Conservation (phyloP, 1,140 invertebrate genomes). For the Anthonomus grandis region DNA sequence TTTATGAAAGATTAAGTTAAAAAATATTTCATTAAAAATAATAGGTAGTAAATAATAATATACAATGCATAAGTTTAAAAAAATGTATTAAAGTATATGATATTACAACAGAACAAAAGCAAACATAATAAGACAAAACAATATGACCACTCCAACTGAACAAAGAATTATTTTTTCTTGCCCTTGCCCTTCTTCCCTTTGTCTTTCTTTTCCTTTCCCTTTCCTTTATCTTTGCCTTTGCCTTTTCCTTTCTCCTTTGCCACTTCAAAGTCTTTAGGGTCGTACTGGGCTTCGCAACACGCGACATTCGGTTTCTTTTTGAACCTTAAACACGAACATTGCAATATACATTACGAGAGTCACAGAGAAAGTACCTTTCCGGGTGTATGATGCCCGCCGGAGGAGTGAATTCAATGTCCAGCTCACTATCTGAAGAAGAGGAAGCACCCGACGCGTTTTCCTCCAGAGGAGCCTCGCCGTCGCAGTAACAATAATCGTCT, state of each 20-base stretch:
- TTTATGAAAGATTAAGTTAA: too few relatives aligned
- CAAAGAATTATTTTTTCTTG: slow-evolving; percentile 12
- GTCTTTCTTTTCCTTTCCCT: slow-evolving; percentile 24
- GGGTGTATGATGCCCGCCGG: slow-evolving; percentile 45
- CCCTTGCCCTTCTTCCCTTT: slow-evolving; percentile 26
- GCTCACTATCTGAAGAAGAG: slow-evolving; percentile 41
- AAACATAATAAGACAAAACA: background rate
- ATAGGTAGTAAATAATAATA: too few relatives aligned
- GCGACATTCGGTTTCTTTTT: slow-evolving; percentile 39
- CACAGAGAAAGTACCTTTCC: slow-evolving; percentile 32
- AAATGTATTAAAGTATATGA: too few relatives aligned
- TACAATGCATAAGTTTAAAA: too few relatives aligned
- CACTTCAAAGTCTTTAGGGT: slow-evolving; percentile 34
- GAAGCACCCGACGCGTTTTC: slow-evolving; percentile 7
- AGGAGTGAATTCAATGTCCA: slow-evolving; percentile 47
- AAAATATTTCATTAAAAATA: too few relatives aligned
- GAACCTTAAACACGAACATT: too few relatives aligned
- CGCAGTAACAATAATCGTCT: slow-evolving; percentile 30
- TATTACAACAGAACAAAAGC: background rate
- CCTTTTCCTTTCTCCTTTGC: slow-evolving; percentile 22
- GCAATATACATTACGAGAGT: too few relatives aligned
- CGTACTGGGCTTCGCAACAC: slow-evolving; percentile 42
- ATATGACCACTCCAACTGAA: too few relatives aligned
- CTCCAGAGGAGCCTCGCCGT: slow-evolving; percentile 20
- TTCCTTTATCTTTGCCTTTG: slow-evolving; percentile 28